Evolutionary conservation across 2,888 invertebrate species (phyloP), one percentile per base, ranked within the genome.

Genomic region (Andrena trimmerana): DNA sequence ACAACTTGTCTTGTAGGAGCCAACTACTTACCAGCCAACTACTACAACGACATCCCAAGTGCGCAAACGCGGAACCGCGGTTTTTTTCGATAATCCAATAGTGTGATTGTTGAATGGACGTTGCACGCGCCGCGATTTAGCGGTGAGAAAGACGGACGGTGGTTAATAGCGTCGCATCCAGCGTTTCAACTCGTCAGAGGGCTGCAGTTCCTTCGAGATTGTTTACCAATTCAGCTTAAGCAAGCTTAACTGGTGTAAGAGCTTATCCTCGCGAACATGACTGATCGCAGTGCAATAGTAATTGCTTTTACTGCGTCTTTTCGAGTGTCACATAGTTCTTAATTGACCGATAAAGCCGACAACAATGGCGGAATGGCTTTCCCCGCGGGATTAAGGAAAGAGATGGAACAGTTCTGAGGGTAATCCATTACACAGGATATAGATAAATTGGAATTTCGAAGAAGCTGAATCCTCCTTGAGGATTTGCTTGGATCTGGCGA

Each of bases 361-460:
- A 36, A 24, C 24, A 20, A 31, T 16, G 33, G 13, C 36, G 42
- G 13, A 4, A 27, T 36, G 6, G 42, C 42, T 42, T 50, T 48
- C 29, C 27, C 8, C 7, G 3, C 3, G 2, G 66, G 66, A 66
- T 66, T 66, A 66, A 66, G 16, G 5, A 27, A n/a, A 8, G n/a
- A 66, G 66, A 66, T 50, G 63, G 24, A 63, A 63, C 63, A 31
- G n/a, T 10, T 50, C 29, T 16, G 48, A 50, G 10, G 13, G 48
- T 66, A 48, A 50, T 66, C 29, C 48, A 50, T 66, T 66, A 66
- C 7, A 7, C 16, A 4, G 48, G 66, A 66, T 66, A 42, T 66
- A 66, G 66, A 66, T 66, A 66, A 66, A 66, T 66, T 2, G 66
- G n/a, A 48, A 10, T 29, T 66, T 50, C 50, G 13, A 50, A 50